These are phyloP conservation scores for Gymnodraco acuticeps DNA, from an alignment of 2,797 vertebrate genomes.

Conservation along the genomic window DNA sequence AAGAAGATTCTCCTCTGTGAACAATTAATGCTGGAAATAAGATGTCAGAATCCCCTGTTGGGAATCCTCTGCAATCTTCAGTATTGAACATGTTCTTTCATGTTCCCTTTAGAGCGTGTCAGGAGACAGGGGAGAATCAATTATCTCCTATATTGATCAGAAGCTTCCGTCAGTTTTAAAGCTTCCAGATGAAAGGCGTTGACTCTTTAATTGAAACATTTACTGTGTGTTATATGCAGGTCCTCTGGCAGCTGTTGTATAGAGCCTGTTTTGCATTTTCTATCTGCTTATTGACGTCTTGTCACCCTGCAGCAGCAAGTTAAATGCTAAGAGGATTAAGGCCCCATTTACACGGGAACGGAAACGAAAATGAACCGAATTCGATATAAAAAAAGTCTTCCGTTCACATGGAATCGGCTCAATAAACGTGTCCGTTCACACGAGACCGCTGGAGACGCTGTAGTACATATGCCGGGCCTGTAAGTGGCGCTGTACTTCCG, in stretches of 20 bases:
- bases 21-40: neutral
- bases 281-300: conserved; percentile 45
- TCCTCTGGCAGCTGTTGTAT: conserved; percentile 31
- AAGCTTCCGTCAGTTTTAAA: conserved; percentile 27
- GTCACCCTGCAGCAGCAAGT: conserved; percentile 15
- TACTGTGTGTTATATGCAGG: conserved; percentile 13
- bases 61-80: neutral
- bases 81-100: neutral
- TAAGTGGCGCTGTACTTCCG: no score
- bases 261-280: conserved; percentile 35
- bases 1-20: neutral
- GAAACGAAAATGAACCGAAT: no score
- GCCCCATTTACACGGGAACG: no score
- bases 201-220: conserved; percentile 56
- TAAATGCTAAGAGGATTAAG: conserved; percentile 60
- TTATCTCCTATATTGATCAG: conserved; percentile 47
- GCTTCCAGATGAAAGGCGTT: conserved; percentile 24
- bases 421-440: no score
- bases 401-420: no score
- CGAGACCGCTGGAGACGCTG: no score
- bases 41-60: neutral
- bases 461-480: no score
- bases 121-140: conserved; percentile 26
- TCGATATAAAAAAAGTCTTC: no score
- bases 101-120: neutral